These are phyloP conservation scores for Oedothorax gibbosus DNA, from an alignment of 1,140 invertebrate species.

Conservation along the genomic window DNA sequence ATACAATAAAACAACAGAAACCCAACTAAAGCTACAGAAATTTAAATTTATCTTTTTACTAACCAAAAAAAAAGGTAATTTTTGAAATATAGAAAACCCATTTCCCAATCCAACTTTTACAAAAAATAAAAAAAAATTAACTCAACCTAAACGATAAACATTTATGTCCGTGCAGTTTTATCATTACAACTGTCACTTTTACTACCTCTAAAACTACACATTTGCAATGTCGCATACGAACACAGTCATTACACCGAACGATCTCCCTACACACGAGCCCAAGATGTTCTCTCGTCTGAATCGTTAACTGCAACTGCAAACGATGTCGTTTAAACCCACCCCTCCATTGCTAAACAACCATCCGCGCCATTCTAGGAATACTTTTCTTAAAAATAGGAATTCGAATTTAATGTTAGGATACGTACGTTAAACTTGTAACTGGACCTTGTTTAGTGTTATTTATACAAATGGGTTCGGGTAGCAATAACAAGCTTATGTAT, in stretches of 20 bases:
- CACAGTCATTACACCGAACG: conserved; percentile 2
- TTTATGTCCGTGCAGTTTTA: not conserved
- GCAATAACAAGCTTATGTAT: not conserved
- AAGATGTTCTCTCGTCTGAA: not conserved
- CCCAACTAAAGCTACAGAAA: too few species aligned
- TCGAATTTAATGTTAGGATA: conserved; percentile 1
- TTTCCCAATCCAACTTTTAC: too few species aligned
- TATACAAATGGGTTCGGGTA: not conserved
- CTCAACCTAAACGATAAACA: not conserved
- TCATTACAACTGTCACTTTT: conserved; percentile 21
- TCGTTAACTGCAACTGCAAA: conserved; percentile 12
- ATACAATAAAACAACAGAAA: too few species aligned
- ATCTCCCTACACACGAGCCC: not conserved
- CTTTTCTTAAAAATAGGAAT: not conserved
- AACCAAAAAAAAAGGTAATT: too few species aligned
- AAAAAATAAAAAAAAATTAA: too few species aligned
- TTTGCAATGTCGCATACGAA: not conserved
- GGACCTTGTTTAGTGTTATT: conserved; percentile 3
- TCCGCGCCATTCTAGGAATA: not conserved
- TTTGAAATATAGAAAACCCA: too few species aligned
- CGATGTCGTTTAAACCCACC: conserved; percentile 1
- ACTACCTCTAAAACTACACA: not conserved
- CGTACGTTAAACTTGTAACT: conserved; percentile 10
- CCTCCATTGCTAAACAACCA: not conserved
- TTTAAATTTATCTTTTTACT: too few species aligned